phyloP scores from a whole-genome alignment of 2,113 vertebrate species.

The Chloroceryle aenea region DNA sequence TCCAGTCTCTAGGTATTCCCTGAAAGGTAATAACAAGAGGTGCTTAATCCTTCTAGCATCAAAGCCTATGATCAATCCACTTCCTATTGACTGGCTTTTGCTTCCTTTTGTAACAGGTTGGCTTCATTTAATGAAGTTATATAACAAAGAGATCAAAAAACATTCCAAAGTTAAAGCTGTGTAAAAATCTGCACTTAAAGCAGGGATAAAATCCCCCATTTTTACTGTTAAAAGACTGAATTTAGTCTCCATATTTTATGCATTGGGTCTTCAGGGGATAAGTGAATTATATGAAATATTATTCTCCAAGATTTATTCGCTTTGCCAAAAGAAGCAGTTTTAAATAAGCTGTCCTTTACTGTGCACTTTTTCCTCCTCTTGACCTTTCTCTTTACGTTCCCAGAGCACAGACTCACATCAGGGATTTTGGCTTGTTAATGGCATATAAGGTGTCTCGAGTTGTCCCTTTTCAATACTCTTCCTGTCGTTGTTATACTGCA shows the following conservation, averaged over 20 bases:
- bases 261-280: constrained; percentile 15
- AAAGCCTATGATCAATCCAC: not conserved
- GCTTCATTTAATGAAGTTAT: constrained; percentile 2
- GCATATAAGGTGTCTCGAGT: not conserved
- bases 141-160: not conserved
- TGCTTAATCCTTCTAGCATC: not conserved
- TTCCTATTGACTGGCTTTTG: not conserved
- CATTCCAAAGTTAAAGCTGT: not conserved
- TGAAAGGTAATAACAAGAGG: not conserved
- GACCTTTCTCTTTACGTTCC: constrained; percentile 21
- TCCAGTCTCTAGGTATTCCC: not conserved
- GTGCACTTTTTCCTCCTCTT: not conserved
- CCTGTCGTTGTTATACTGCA: constrained; percentile 21
- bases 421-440: constrained; percentile 21
- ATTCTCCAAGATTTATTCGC: constrained; percentile 51
- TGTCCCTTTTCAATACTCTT: constrained; percentile 15
- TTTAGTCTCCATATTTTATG: constrained; percentile 40
- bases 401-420: not conserved
- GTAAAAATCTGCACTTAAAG: not conserved
- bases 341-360: constrained; percentile 37
- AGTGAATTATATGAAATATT: constrained; percentile 45
- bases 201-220: not conserved
- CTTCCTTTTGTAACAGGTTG: not conserved
- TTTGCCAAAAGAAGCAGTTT: constrained; percentile 45
- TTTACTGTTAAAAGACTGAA: constrained; percentile 2